These are phyloP conservation scores for Siphlonurus alternatus DNA, from an alignment of 2,888 invertebrate genomes.

Conservation along the genomic window DNA sequence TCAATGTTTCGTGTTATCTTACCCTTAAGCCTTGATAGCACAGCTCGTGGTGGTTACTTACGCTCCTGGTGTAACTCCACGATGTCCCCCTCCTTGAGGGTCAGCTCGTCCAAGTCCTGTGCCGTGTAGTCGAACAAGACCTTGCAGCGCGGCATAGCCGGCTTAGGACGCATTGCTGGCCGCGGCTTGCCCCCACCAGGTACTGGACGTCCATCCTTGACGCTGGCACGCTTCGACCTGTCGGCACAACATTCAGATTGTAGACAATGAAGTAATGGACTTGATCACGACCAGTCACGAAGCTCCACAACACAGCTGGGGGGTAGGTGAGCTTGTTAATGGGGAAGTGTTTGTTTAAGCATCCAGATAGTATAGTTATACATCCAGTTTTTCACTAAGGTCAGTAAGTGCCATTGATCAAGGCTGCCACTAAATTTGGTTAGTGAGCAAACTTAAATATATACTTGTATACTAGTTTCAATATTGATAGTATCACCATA, in stretches of 20 bases:
- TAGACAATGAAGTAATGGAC: background rate
- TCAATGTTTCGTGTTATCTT: background rate
- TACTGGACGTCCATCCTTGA: conserved; percentile 17
- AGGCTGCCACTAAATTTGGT: background rate
- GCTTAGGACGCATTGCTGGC: conserved; percentile 26
- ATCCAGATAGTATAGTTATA: too few relatives aligned
- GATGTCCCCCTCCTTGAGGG: conserved; percentile 38
- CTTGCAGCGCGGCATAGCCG: conserved; percentile 29
- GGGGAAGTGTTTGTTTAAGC: too few relatives aligned
- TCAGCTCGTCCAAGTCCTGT: conserved; percentile 45
- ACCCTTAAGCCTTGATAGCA: background rate
- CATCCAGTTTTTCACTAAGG: too few relatives aligned
- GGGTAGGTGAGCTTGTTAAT: too few relatives aligned
- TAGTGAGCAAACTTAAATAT: too few relatives aligned
- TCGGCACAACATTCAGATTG: conserved; percentile 2
- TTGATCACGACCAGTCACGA: too few relatives aligned
- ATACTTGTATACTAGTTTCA: too few relatives aligned
- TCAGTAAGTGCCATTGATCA: too few relatives aligned
- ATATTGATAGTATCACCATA: too few relatives aligned
- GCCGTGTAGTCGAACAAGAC: conserved; percentile 44
- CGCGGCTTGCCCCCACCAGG: conserved; percentile 27
- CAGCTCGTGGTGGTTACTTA: conserved; percentile 20
- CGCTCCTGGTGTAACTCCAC: conserved; percentile 42
- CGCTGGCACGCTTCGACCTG: conserved; percentile 17
- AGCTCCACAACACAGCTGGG: too few relatives aligned